Evolutionary conservation across 2,113 vertebrate genomes (phyloP).

Genomic region (Leptocoma aspasia): DNA sequence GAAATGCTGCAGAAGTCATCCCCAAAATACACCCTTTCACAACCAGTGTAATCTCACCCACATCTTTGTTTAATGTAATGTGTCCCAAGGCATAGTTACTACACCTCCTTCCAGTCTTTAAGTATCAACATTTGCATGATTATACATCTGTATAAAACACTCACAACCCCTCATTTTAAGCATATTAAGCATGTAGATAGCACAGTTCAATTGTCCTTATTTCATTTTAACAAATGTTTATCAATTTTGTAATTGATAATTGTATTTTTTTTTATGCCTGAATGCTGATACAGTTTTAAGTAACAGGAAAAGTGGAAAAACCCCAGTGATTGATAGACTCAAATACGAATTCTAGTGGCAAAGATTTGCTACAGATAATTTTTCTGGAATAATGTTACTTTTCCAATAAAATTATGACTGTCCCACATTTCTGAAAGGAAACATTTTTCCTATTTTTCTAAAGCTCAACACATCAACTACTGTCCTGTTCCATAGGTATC

Average conservation of each 20-base stretch:
- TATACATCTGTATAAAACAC: neutral
- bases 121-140: neutral
- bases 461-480: neutral
- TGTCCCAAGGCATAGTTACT: neutral
- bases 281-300: neutral
- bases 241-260: neutral
- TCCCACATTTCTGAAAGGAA: neutral
- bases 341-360: neutral
- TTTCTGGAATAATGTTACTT: neutral
- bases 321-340: rapidly evolving
- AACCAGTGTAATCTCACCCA: neutral
- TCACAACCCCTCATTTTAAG: neutral
- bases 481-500: neutral
- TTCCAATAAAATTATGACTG: neutral
- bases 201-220: neutral
- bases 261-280: neutral
- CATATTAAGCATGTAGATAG: neutral
- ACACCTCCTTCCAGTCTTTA: neutral
- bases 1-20: neutral
- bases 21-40: neutral
- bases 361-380: neutral
- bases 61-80: neutral
- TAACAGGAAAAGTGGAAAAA: neutral
- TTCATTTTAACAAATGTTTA: neutral
- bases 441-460: neutral